Evolutionary conservation across 2,888 invertebrate genomes (phyloP).

Genomic region (Liodrosophila aerea): DNA sequence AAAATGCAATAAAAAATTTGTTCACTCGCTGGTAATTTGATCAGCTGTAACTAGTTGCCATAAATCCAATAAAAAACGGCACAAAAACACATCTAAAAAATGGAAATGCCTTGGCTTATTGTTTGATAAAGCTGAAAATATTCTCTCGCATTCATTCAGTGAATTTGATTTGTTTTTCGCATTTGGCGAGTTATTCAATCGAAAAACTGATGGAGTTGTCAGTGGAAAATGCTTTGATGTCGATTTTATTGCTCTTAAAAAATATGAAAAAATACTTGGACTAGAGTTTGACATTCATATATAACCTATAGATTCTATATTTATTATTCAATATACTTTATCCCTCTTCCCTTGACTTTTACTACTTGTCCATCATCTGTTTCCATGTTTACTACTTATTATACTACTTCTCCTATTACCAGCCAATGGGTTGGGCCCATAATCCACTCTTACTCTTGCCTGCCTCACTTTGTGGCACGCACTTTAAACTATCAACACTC

Average conservation of each 20-base stretch:
- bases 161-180: neutral
- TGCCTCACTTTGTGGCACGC: constrained; percentile 20
- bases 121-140: no score
- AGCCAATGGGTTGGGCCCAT: constrained; percentile 37
- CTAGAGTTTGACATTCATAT: no score
- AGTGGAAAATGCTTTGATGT: no score
- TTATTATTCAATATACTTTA: no score
- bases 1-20: constrained; percentile 68
- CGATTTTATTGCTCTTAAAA: no score
- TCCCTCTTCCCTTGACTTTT: neutral
- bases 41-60: constrained; percentile 38
- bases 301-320: no score
- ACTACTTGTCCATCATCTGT: neutral
- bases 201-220: no score
- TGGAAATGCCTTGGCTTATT: no score
- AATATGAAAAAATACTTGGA: no score
- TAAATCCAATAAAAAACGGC: constrained; percentile 21
- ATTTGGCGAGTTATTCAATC: no score
- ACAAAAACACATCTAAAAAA: no score
- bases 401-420: constrained; percentile 42
- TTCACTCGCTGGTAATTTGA: constrained; percentile 51
- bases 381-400: neutral
- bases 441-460: constrained; percentile 20
- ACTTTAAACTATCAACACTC: constrained; percentile 49
- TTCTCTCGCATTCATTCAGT: neutral